Percentiles rank a stretch among this genome's conserved stretches.
These are phyloP conservation scores for Labeo catla DNA, from an alignment of 2,113 vertebrate species.

Conservation along the genomic window DNA sequence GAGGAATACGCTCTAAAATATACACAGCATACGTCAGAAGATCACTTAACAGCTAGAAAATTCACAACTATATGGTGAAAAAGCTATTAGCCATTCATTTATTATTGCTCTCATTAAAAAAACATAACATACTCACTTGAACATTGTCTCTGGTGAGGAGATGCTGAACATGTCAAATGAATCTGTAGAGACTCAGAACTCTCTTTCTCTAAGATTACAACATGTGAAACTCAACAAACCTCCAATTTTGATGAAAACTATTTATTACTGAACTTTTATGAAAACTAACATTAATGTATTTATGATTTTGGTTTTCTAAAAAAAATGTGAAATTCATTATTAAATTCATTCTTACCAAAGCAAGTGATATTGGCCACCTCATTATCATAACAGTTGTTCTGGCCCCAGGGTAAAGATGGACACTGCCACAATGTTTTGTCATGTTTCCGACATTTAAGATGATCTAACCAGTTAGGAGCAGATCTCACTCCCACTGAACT, in stretches of 20 bases:
- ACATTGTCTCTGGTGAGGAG: slow-evolving; percentile 18
- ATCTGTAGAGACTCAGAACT: not conserved
- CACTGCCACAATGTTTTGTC: not conserved
- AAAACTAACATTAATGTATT: not conserved
- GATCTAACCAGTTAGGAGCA: not conserved
- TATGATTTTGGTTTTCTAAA: not conserved
- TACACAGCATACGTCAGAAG: not conserved
- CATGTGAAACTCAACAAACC: not conserved
- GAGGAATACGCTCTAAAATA: too few species aligned
- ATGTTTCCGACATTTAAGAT: not conserved
- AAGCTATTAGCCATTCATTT: not conserved
- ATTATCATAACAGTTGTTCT: fast-evolving
- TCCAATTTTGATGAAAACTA: not conserved
- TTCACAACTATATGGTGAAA: not conserved
- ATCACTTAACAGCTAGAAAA: not conserved
- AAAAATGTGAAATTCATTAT: not conserved
- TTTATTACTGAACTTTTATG: not conserved
- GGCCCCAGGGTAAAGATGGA: not conserved
- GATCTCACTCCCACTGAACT: not conserved
- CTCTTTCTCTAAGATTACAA: not conserved
- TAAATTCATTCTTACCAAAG: slow-evolving; percentile 10
- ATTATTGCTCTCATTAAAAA: not conserved
- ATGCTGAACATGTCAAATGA: not conserved
- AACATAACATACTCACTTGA: slow-evolving; percentile 6
- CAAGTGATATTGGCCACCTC: not conserved